Percentiles rank a stretch among this genome's conserved stretches.
Evolutionary conservation across 2,113 vertebrate genomes (phyloP).

Genomic region (Nipponia nippon): DNA sequence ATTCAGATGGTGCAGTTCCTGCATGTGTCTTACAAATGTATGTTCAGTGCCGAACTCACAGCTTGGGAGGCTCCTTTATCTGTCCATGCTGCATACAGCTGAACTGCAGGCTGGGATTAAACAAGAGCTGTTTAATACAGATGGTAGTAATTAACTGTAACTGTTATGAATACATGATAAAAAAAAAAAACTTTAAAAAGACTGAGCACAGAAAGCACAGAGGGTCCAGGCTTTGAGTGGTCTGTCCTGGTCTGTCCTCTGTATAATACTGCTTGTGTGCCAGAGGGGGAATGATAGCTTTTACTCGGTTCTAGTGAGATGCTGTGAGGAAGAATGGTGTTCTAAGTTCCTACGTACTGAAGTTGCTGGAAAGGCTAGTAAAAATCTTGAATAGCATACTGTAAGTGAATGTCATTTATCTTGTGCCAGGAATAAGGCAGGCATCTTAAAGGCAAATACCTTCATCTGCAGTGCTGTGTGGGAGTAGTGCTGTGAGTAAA

Average conservation of each 20-base stretch:
- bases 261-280: background rate
- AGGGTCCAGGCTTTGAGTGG: background rate
- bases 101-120: background rate
- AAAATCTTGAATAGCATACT: background rate
- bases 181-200: background rate
- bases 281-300: background rate
- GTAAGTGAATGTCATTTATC: background rate
- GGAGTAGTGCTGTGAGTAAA: background rate
- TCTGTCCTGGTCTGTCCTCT: background rate
- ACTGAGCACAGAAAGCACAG: background rate
- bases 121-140: background rate
- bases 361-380: background rate
- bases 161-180: background rate
- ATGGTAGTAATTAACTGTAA: background rate
- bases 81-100: background rate
- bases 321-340: background rate
- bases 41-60: background rate
- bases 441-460: background rate
- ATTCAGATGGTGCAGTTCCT: background rate
- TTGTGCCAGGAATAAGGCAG: background rate
- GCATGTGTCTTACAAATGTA: background rate
- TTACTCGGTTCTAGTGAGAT: background rate
- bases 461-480: background rate
- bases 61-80: background rate
- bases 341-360: background rate